phyloP scores from a whole-genome alignment of 2,888 invertebrate genomes.

The Drosophila merina region DNA sequence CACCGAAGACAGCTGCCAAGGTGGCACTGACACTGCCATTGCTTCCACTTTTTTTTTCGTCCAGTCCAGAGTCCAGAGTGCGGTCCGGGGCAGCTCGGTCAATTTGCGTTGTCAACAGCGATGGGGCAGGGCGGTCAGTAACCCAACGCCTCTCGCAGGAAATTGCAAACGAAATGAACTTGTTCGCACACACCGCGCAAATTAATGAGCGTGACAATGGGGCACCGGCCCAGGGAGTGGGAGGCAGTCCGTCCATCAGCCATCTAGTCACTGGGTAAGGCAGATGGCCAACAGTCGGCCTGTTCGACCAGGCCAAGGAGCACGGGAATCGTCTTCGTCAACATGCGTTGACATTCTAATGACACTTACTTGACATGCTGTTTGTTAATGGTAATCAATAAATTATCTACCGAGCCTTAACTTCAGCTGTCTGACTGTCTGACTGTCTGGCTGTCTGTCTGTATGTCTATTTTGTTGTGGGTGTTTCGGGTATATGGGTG shows the following conservation, averaged over 20 bases:
- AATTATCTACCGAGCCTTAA: slow-evolving; percentile 44
- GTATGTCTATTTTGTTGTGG: background rate
- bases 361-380: slow-evolving; percentile 70
- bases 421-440: background rate
- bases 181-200: slow-evolving; percentile 60
- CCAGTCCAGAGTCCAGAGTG: slow-evolving; percentile 6
- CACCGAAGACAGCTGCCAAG: slow-evolving; percentile 64
- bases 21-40: slow-evolving; percentile 15
- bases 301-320: slow-evolving; percentile 1
- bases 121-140: slow-evolving; percentile 46
- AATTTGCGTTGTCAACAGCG: slow-evolving; percentile 67
- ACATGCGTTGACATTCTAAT: slow-evolving; percentile 71
- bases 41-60: background rate
- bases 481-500: background rate
- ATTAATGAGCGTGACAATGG: slow-evolving; percentile 67
- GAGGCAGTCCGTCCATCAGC: slow-evolving; percentile 26
- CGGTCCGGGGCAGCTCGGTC: slow-evolving; percentile 26
- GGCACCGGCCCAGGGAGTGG: slow-evolving; percentile 18
- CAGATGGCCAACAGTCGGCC: slow-evolving; percentile 18
- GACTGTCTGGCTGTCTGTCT: background rate
- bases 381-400: slow-evolving; percentile 68
- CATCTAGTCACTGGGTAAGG: slow-evolving; percentile 16
- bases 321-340: slow-evolving; percentile 27
- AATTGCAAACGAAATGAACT: slow-evolving; percentile 61
- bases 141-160: slow-evolving; percentile 45